phyloP scores from a whole-genome alignment of 37 sponge, comb jelly and placozoan genomes.

The Dysidea cf. avara region DNA sequence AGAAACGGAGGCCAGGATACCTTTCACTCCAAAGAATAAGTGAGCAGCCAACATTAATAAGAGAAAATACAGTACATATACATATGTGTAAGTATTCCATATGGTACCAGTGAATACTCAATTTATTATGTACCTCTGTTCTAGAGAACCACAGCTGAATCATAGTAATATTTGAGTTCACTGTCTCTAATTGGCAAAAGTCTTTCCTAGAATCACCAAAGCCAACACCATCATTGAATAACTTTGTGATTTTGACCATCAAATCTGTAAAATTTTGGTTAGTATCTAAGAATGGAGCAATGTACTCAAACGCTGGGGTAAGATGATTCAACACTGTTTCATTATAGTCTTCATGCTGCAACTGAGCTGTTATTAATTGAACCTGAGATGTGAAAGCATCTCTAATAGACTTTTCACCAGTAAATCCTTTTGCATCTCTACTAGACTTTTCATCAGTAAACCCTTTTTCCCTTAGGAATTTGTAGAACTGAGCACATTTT shows the following conservation, averaged over 20 bases:
- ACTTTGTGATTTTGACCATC: constrained; percentile 46
- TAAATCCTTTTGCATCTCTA: too few species aligned
- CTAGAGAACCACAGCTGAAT: constrained; percentile 87
- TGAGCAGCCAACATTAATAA: not conserved
- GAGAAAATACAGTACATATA: not conserved
- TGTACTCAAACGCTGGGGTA: constrained; percentile 72
- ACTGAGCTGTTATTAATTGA: constrained; percentile 71
- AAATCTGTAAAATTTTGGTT: constrained; percentile 38
- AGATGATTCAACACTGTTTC: constrained; percentile 86
- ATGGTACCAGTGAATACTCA: not conserved
- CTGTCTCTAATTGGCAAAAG: constrained; percentile 66
- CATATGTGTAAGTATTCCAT: not conserved
- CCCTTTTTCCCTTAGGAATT: constrained; percentile 62
- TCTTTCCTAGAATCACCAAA: constrained; percentile 27
- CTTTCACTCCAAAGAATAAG: not conserved
- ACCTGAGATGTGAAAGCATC: constrained; percentile 59
- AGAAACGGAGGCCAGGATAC: not conserved
- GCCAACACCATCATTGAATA: too few species aligned
- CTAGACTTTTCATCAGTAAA: constrained; percentile 45
- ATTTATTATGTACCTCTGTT: constrained; percentile 52
- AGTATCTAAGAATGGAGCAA: constrained; percentile 67
- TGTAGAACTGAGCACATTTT: constrained; percentile 66
- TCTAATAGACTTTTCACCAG: too few species aligned
- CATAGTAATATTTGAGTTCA: constrained; percentile 76
- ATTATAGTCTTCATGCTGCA: constrained; percentile 90